Evolutionary conservation across 2,113 vertebrate species (phyloP), one percentile per base, ranked within the genome.

Genomic region (Myocastor coypus): DNA sequence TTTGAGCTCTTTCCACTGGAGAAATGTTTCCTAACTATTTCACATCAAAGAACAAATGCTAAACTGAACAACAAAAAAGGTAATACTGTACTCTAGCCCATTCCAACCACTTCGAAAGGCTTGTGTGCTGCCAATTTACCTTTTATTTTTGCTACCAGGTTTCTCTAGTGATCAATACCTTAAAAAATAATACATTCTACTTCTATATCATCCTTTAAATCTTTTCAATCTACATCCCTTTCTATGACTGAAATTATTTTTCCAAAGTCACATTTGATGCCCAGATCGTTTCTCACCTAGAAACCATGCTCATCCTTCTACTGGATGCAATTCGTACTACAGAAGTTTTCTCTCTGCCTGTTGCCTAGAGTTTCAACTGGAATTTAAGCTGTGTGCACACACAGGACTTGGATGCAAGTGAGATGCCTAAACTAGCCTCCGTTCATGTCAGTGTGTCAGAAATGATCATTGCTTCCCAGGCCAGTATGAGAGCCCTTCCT

Each of bases 191-290:
- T 78, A 55, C 32, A 57, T 20, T 87, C 7, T 17, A 57, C 5
- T 92, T 95, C 24, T n/a, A 83, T 4, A 57, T 50, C 28, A 46
- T 13, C 32, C 2, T 94, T 87, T 83, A 73, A 83, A 55, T 61
- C 24, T 37, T n/a, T 52, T 24, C 46, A 61, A 61, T 84, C 32
- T 86, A 7, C 0, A 12, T 10, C 19, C 20, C 42, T 4, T 4
- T 10, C 12, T 24, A 24, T 32, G 16, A 11, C 50, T 66, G 17
- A 87, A 85, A 78, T 90, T 50, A 77, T 52, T 88, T 93, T 84
- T 77, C 87, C 89, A 95, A 84, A 52, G 73, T 86, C 83, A 82
- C 13, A 28, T 50, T 93, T 90, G 34, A 84, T 26, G 69, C 66
- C 22, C 13, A 32, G 0, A 1, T 81, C 32, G 82, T 87, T 89